A percentile compares a stretch with the other conserved stretches of the same genome.
phyloP scores from a whole-genome alignment of 2,888 invertebrate species.

The Atherix ibis region DNA sequence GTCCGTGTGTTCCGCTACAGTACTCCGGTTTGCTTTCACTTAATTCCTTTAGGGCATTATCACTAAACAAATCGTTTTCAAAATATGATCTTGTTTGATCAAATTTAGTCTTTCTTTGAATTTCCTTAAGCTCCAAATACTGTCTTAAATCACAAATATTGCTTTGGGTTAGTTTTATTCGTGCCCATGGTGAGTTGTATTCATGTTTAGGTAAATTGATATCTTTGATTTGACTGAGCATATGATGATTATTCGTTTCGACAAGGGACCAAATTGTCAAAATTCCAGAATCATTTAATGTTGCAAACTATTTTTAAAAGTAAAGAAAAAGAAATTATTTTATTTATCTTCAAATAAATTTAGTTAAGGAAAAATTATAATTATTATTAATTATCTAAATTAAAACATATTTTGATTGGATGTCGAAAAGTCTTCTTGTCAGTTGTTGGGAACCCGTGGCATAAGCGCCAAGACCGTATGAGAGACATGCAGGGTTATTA shows the following conservation, averaged over 20 bases:
- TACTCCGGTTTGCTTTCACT: conserved; percentile 17
- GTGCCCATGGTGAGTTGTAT: conserved; percentile 28
- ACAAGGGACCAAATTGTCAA: conserved; percentile 33
- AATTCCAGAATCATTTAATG: conserved; percentile 32
- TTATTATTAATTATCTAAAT: neutral
- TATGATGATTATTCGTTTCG: conserved; percentile 12
- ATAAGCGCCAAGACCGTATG: too few species aligned
- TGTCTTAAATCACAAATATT: conserved; percentile 23
- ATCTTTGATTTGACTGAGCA: conserved; percentile 1
- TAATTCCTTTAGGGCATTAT: conserved; percentile 25
- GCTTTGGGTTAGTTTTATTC: conserved; percentile 27
- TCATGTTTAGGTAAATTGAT: conserved; percentile 15
- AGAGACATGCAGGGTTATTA: too few species aligned
- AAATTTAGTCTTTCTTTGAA: conserved; percentile 20
- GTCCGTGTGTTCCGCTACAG: conserved; percentile 18
- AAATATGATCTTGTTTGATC: conserved; percentile 28
- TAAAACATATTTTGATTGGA: too few species aligned
- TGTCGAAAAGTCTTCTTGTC: too few species aligned
- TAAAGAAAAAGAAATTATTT: too few species aligned
- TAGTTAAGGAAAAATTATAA: neutral
- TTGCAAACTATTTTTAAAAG: conserved; percentile 24
- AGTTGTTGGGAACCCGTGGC: too few species aligned
- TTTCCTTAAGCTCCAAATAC: conserved; percentile 19
- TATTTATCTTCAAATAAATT: too few species aligned
- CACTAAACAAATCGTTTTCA: conserved; percentile 28